Evolutionary conservation across 2,113 vertebrate genomes (phyloP), one percentile per base, ranked within the genome.

Genomic region (Peromyscus maniculatus): DNA sequence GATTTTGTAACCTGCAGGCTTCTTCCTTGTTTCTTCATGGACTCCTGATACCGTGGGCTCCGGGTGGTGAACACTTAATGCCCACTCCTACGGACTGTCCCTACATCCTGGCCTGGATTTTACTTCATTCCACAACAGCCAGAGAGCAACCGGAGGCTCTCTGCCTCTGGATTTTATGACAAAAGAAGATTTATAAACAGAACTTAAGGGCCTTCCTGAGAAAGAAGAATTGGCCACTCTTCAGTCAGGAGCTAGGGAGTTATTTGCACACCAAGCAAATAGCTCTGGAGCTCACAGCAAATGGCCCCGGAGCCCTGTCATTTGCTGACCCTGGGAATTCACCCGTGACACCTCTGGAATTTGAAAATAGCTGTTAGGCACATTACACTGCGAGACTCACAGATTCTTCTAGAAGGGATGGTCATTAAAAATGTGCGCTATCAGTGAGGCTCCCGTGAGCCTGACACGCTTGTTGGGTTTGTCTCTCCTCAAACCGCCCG

Each of bases 111-210:
- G 13, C 86, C 19, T 89, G 75, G 52, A 36, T 36, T 94, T 83
- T 87, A 31, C 80, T 89, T 94, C n/a, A 52, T 62, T 43, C 11
- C 55, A 96, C 87, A 74, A 80, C 10, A 92, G 64, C 39, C 83
- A 72, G 69, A 82, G 39, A 71, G 52, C 19, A 72, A 21, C 9
- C 46, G 16, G 79, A 87, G 78, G 55, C 43, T 91, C 49, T 57
- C 26, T 74, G 71, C 24, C 59, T 75, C 94, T 69, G 36, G 26
- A 71, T 79, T 83, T 91, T 87, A 78, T 33, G 95, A 93, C 88
- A 90, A 94, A 96, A 90, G 89, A 82, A 52, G 77, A 82, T 93
- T 97, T 97, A 93, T 71, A 94, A 97, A 87, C 84, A 95, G 90
- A 93, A 95, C 11, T 64, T 24, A n/a, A 96, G 71, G 72, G 71